Evolutionary conservation across 2,797 vertebrate genomes (phyloP), one percentile per base, ranked within the genome.

Genomic region (Chelonia mydas): DNA sequence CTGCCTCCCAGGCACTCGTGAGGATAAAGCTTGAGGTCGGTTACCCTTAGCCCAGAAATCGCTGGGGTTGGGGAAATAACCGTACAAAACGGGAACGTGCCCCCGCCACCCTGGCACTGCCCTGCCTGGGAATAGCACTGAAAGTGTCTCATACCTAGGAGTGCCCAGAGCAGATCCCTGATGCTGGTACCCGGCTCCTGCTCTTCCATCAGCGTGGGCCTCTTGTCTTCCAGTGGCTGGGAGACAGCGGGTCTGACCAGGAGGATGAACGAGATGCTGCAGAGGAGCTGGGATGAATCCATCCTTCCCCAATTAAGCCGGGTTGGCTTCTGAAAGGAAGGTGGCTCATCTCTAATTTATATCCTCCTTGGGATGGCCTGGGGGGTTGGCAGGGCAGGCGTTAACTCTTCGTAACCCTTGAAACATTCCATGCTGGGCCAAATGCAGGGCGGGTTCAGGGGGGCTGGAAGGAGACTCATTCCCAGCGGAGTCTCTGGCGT

Each of bases 311-410:
- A 78, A 45, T 54, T 77, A 16, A 85, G 54, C 31, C 55, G 59
- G 78, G 37, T 79, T 79, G 82, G 72, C 55, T 86, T 86, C 83
- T 89, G 89, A 54, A 89, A 72, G 91, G 78, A 86, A 54, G 50
- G 84, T 81, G 41, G 54, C 37, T 82, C 41, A 19, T 65, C 77
- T 51, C 51, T 85, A 16, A 49, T 92, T 89, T 92, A 92, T 92
- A 92, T 89, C 91, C 77, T 89, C 87, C 85, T 92, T 78, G 87
- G 83, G 65, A 89, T 4, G 76, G 83, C 80, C 41, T 68, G 25
- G 33, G 78, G 76, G 83, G 27, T 77, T 77, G 68, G 83, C 65
- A 78, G 51, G 78, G 53, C 55, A 55, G 37, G 83, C 25, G 21
- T 92, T 92, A 92, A 92, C 91, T 55, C 87, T 78, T 82, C 19